phyloP scores from a whole-genome alignment of 2,797 vertebrate genomes.

The Molossus alvarezi region DNA sequence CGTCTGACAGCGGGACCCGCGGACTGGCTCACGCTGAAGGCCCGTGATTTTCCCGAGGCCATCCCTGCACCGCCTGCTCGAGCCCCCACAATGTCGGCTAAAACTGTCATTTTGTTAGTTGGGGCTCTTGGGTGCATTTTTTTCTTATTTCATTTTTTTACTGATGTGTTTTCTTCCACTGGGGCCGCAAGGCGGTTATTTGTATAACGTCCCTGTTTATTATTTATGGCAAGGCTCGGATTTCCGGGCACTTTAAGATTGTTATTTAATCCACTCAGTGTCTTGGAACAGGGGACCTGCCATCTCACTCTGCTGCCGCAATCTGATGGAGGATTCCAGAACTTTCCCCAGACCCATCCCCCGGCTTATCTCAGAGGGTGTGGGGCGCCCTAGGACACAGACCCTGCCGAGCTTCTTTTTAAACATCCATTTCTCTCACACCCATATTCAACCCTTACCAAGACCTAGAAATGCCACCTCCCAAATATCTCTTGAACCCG shows the following conservation, averaged over 20 bases:
- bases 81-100: constrained; percentile 62
- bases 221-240: constrained; percentile 82
- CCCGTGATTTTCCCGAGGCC: constrained; percentile 24
- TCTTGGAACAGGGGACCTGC: constrained; percentile 59
- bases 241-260: constrained; percentile 78
- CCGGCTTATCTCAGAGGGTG: not conserved
- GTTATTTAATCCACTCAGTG: constrained; percentile 79
- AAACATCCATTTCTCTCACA: not conserved
- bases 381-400: not conserved
- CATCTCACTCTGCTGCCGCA: constrained; percentile 30
- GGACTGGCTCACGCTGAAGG: not conserved
- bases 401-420: not conserved
- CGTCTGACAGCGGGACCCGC: not conserved
- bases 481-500: not conserved
- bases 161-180: constrained; percentile 82
- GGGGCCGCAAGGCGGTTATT: constrained; percentile 78
- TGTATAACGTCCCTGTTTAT: constrained; percentile 82
- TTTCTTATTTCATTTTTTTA: constrained; percentile 84
- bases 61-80: constrained; percentile 8
- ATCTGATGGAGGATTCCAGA: not conserved
- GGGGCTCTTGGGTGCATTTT: constrained; percentile 75
- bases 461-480: not conserved
- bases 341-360: not conserved
- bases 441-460: not conserved
- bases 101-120: constrained; percentile 77